A percentile compares a stretch with the other conserved stretches of the same genome.
Conservation (phyloP, 2,797 vertebrate species). For the Sarcophilus harrisii region DNA sequence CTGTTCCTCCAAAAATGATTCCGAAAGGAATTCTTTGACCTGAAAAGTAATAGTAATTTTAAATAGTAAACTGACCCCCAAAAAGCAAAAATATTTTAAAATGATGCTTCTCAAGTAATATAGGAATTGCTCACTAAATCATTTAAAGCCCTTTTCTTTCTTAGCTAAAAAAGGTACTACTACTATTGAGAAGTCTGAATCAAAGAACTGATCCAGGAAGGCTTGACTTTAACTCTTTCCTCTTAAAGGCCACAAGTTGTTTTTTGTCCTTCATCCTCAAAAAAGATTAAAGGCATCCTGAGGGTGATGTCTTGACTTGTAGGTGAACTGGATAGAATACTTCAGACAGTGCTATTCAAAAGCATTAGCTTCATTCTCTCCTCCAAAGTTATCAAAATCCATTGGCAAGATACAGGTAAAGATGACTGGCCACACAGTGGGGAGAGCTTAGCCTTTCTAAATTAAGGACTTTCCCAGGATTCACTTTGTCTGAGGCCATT, state of each 20-base stretch:
- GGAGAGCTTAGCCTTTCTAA: neutral
- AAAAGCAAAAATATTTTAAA: rapidly evolving
- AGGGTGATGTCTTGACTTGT: neutral
- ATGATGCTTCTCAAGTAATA: rapidly evolving
- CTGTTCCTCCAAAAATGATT: constrained; percentile 96
- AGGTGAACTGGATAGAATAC: neutral
- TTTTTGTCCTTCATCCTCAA: neutral
- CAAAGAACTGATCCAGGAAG: neutral
- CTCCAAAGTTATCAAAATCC: neutral
- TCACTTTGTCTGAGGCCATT: neutral
- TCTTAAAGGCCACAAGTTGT: neutral
- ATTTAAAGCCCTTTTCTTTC: neutral
- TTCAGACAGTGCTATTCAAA: neutral
- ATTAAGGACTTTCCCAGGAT: neutral
- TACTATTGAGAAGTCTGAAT: neutral
- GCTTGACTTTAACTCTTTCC: neutral
- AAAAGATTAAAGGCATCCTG: neutral
- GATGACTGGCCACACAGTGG: neutral
- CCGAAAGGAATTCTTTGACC: constrained; percentile 92
- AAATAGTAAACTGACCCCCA: rapidly evolving
- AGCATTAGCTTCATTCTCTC: neutral
- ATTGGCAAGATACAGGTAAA: neutral
- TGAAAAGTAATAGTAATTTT: constrained; percentile 73
- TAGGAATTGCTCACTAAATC: rapidly evolving
- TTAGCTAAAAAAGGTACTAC: neutral